These are phyloP conservation scores for Bothrops jararaca DNA, from an alignment of 2,113 vertebrate genomes.

Conservation along the genomic window DNA sequence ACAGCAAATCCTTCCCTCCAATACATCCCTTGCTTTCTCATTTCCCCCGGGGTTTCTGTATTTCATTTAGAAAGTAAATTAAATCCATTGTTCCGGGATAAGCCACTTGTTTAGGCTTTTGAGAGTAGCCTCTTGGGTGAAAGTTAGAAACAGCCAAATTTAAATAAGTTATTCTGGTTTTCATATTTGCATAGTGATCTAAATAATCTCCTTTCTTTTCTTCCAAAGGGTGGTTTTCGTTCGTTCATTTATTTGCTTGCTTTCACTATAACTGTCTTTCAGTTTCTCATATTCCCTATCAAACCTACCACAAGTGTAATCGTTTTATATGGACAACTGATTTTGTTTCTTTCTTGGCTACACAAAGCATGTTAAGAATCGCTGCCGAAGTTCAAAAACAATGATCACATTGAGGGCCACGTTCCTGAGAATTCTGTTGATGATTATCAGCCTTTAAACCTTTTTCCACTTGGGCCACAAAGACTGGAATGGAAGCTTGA, in stretches of 20 bases:
- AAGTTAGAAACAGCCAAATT: constrained; percentile 28
- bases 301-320: constrained; percentile 8
- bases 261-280: not conserved
- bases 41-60: not conserved
- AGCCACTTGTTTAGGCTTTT: constrained; percentile 39
- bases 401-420: not conserved
- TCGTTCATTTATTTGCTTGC: not conserved
- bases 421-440: not conserved
- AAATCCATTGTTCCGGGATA: constrained; percentile 38
- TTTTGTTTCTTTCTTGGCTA: not conserved
- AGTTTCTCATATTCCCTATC: not conserved
- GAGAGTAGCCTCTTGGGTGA: constrained; percentile 38
- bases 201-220: not conserved
- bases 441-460: not conserved
- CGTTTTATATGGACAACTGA: not conserved
- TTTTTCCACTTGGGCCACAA: not conserved
- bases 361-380: not conserved
- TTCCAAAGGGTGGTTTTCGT: not conserved
- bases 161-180: constrained; percentile 40
- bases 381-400: not conserved
- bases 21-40: constrained; percentile 36
- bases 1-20: constrained; percentile 39
- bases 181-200: constrained; percentile 23
- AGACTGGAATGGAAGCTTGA: not conserved
- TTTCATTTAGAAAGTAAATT: constrained; percentile 54